A percentile compares a stretch with the other conserved stretches of the same genome.
Evolutionary conservation across 2,888 invertebrate genomes (phyloP).

Genomic region (Limnephilus auricula): DNA sequence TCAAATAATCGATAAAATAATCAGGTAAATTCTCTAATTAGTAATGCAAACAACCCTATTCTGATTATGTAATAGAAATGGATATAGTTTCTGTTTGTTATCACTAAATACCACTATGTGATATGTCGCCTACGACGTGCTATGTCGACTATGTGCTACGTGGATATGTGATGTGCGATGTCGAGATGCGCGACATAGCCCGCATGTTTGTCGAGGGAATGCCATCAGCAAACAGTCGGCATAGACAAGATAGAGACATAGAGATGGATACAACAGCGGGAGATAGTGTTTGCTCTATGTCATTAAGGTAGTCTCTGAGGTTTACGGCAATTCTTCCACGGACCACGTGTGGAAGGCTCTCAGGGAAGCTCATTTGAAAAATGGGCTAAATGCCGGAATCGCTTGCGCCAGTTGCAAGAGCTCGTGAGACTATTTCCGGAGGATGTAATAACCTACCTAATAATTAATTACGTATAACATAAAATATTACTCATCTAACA

Average conservation of each 20-base stretch:
- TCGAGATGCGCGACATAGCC: background rate
- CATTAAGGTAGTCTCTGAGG: constrained; percentile 53
- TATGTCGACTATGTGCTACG: background rate
- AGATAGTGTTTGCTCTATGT: constrained; percentile 66
- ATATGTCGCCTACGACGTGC: background rate
- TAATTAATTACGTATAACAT: background rate
- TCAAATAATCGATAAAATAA: background rate
- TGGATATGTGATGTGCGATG: background rate
- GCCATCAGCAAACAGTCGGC: constrained; percentile 59
- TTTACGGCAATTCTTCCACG: constrained; percentile 16
- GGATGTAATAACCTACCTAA: no score
- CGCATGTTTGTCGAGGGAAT: constrained; percentile 61
- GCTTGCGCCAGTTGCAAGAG: background rate
- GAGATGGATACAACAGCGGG: constrained; percentile 63
- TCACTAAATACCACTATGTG: background rate
- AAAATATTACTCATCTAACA: background rate
- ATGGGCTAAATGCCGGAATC: background rate
- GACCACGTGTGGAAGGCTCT: background rate
- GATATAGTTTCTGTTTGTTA: background rate
- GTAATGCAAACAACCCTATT: no score
- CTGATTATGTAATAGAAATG: background rate
- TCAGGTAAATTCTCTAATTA: no score
- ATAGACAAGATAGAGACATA: constrained; percentile 61
- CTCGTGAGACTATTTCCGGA: background rate
- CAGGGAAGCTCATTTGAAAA: constrained; percentile 22